These are phyloP conservation scores for Leptonema lineaticorne DNA, from an alignment of 1,140 invertebrate species.

Conservation along the genomic window DNA sequence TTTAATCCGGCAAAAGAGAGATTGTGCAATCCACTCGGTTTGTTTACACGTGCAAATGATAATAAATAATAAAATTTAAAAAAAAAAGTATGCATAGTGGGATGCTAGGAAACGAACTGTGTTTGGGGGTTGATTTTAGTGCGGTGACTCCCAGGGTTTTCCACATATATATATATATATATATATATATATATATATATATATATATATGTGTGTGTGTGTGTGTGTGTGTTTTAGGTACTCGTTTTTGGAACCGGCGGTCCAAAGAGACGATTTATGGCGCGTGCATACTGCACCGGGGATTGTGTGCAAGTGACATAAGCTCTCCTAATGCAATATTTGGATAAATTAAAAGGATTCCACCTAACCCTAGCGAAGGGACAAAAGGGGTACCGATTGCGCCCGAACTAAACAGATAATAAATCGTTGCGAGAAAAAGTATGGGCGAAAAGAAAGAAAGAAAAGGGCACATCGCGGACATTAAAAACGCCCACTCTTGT, in stretches of 20 bases:
- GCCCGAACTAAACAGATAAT: constrained; percentile 38
- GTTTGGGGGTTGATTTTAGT: background rate
- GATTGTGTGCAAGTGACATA: constrained; percentile 41
- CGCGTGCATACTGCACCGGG: constrained; percentile 27
- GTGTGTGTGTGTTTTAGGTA: too few relatives aligned
- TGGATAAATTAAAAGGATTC: constrained; percentile 42
- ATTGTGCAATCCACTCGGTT: background rate
- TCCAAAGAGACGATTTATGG: constrained; percentile 34
- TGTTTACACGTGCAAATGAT: constrained; percentile 17
- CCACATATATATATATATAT: too few relatives aligned
- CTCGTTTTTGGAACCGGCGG: constrained; percentile 2
- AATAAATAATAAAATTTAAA: too few relatives aligned
- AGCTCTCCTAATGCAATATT: constrained; percentile 42
- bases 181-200: too few relatives aligned
- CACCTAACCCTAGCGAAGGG: too few relatives aligned
- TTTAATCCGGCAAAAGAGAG: background rate
- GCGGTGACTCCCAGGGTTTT: too few relatives aligned
- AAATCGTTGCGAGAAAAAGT: constrained; percentile 34
- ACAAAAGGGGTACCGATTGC: constrained; percentile 30
- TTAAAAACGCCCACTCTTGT: constrained; percentile 7
- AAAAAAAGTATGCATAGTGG: background rate
- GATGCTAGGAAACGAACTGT: constrained; percentile 4
- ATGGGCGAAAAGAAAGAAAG: constrained; percentile 37
- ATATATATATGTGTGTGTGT: too few relatives aligned
- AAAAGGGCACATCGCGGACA: background rate